phyloP scores from a whole-genome alignment of 1,140 invertebrate species.

The Plodia interpunctella region DNA sequence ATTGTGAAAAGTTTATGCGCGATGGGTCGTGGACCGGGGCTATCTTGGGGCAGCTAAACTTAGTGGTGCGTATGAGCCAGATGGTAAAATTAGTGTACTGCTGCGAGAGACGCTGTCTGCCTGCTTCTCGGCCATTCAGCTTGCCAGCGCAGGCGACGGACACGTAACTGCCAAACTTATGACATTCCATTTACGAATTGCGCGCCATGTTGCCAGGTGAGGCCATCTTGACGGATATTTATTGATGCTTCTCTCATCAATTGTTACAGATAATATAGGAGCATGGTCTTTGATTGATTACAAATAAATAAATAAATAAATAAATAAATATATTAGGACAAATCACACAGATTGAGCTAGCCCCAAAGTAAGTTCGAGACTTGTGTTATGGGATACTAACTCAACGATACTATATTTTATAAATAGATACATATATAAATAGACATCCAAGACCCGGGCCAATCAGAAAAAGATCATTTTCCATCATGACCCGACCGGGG shows the following conservation, averaged over 20 bases:
- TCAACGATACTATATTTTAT: too few species aligned
- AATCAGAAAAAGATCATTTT: too few species aligned
- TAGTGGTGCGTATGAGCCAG: conserved; percentile 75
- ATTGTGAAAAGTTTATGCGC: conserved; percentile 77
- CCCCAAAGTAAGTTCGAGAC: too few species aligned
- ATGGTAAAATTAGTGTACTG: conserved; percentile 73
- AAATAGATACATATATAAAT: too few species aligned
- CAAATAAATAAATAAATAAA: too few species aligned
- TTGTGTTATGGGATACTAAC: too few species aligned
- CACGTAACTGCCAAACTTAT: conserved; percentile 71
- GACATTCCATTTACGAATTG: conserved; percentile 63
- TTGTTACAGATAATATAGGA: background rate
- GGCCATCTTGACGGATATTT: conserved; percentile 13
- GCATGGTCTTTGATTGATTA: too few species aligned
- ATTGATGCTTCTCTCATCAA: background rate
- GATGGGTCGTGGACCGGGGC: conserved; percentile 74
- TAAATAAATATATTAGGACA: too few species aligned
- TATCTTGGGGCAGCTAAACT: conserved; percentile 78
- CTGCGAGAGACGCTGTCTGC: conserved; percentile 69
- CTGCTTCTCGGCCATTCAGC: conserved; percentile 63
- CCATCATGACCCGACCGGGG: too few species aligned
- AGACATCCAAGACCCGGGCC: too few species aligned
- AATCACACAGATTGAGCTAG: too few species aligned
- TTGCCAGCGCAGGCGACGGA: conserved; percentile 51
- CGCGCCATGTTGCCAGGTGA: conserved; percentile 51